phyloP scores from a whole-genome alignment of 2,113 vertebrate genomes.

The Menura novaehollandiae region DNA sequence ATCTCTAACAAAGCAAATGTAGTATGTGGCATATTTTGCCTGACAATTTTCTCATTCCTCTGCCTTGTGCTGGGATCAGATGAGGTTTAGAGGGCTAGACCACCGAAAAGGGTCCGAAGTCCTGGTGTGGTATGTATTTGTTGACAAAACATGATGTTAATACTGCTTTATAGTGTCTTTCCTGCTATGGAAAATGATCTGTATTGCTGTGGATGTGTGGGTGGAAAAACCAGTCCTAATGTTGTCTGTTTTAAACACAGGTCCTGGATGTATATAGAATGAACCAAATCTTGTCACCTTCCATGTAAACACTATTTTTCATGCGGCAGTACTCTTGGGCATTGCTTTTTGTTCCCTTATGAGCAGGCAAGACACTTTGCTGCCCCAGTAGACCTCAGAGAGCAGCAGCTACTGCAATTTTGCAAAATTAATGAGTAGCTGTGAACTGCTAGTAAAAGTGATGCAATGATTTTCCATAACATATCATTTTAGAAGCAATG shows the following conservation, averaged over 20 bases:
- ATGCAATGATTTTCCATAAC: conserved; percentile 46
- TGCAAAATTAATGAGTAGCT: conserved; percentile 43
- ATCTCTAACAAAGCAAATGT: neutral
- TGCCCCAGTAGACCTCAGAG: neutral
- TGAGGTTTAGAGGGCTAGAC: neutral
- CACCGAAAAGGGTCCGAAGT: neutral
- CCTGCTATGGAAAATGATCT: neutral
- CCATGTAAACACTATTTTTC: neutral
- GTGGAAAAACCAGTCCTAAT: neutral
- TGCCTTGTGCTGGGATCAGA: neutral
- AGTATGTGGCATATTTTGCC: neutral
- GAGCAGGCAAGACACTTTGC: neutral
- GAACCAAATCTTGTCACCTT: neutral
- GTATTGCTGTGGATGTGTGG: neutral
- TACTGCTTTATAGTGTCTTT: neutral
- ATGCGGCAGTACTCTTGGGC: neutral
- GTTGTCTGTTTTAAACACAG: neutral
- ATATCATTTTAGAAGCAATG: conserved; percentile 16
- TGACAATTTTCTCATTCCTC: neutral
- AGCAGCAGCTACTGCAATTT: neutral
- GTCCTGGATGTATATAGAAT: neutral
- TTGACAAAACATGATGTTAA: neutral
- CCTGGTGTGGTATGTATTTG: neutral
- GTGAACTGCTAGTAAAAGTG: conserved; percentile 17
- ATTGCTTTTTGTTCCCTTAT: neutral